Conservation (phyloP, 2,888 invertebrate genomes). For the Emmelina monodactyla region DNA sequence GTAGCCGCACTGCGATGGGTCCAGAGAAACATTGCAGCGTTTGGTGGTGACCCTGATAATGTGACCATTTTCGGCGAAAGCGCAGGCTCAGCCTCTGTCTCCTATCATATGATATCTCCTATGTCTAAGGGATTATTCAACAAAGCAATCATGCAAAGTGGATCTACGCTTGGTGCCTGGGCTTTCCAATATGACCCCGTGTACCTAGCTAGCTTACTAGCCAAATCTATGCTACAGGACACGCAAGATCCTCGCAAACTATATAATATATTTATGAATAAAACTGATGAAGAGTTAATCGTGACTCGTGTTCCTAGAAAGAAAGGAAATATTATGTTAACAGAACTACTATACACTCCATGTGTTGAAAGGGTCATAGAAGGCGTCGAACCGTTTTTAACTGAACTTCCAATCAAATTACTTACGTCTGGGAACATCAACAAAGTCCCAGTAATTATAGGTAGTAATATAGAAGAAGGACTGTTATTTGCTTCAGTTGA, state of each 20-base stretch:
- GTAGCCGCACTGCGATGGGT: conserved; percentile 51
- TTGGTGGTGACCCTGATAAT: conserved; percentile 47
- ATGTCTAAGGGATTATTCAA: conserved; percentile 46
- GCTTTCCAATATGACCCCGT: conserved; percentile 44
- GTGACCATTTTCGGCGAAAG: conserved; percentile 56
- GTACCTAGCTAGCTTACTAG: conserved; percentile 33
- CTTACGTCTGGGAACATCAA: conserved; percentile 43
- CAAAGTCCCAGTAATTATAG: conserved; percentile 53
- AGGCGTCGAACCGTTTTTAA: conserved; percentile 39
- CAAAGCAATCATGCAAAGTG: conserved; percentile 48
- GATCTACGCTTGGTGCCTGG: conserved; percentile 47
- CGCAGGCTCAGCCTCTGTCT: conserved; percentile 49
- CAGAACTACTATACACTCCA: conserved; percentile 41
- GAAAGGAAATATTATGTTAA: conserved; percentile 28
- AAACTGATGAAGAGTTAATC: conserved; percentile 33
- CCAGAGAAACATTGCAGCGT: conserved; percentile 38
- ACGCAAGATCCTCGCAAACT: conserved; percentile 42
- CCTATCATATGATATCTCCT: conserved; percentile 38
- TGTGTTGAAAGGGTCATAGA: conserved; percentile 43
- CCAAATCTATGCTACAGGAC: conserved; percentile 39
- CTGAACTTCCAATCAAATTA: conserved; percentile 35
- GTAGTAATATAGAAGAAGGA: conserved; percentile 49
- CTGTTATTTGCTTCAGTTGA: conserved; percentile 24
- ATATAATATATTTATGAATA: conserved; percentile 35
- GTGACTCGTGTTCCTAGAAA: background rate